Evolutionary conservation across 2,797 vertebrate species (phyloP), one percentile per base, ranked within the genome.

Genomic region (Peromyscus aztecus): DNA sequence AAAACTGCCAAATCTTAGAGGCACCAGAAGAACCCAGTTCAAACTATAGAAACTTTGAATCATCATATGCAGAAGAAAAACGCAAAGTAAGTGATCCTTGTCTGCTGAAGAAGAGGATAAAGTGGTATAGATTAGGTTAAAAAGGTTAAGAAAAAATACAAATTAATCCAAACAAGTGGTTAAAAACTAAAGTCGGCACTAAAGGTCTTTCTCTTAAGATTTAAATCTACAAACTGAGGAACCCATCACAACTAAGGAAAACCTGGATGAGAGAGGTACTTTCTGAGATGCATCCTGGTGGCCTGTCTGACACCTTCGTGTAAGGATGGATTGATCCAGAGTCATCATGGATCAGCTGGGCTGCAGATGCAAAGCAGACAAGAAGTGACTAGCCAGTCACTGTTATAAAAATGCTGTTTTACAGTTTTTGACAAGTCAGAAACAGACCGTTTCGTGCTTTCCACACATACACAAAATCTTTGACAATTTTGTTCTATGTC

Each of bases 11-110:
- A 96, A 88, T 88, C 13, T 81, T 63, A 65, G 59, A 84, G 27
- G 46, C 13, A 96, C 21, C 49, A 88, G 82, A 91, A 80, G 4
- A 75, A 57, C 31, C 46, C 34, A 83, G 11, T 29, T 80, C 46
- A 78, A 87, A 73, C 21, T 67, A 23, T 19, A 90, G 67, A 92
- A 91, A 92, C 76, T 67, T 59, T 91, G 75, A 96, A 65, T 94
- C 31, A 37, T 49, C 37, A 24, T 87, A 17, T 67, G 73, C 6
- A 55, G 14, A 69, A 75, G 4, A 89, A 27, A 83, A 13, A 24
- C 14, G 4, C 10, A 46, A 46, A 65, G 43, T 52, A 85, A 75
- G 76, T 65, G 34, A 4, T 71, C 19, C 7, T 55, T 3, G 9
- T 49, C 69, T 80, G 46, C 24, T 76, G 13, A 89, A 55, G 37